Percentiles rank a stretch among this genome's conserved stretches.
These are phyloP conservation scores for Drosophila repleta DNA, from an alignment of 1,140 invertebrate genomes.

Conservation along the genomic window DNA sequence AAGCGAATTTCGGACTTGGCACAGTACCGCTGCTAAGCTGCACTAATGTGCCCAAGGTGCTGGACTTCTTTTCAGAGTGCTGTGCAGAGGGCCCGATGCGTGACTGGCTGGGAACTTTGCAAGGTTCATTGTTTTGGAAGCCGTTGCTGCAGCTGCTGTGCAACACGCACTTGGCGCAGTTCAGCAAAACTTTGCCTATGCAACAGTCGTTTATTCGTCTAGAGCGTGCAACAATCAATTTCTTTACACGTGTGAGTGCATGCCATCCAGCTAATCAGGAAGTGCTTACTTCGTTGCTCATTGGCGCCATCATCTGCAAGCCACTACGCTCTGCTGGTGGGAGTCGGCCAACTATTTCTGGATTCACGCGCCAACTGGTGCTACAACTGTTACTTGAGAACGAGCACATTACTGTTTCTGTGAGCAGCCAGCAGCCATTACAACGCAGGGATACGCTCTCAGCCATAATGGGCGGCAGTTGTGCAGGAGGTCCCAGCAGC, in stretches of 20 bases:
- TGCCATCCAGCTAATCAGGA: conserved; percentile 94
- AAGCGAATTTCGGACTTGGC: conserved; percentile 34
- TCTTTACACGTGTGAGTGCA: conserved; percentile 91
- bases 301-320: conserved; percentile 76
- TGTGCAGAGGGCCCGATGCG: conserved; percentile 92
- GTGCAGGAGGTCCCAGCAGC: conserved; percentile 42
- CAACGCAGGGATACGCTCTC: conserved; percentile 67
- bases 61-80: conserved; percentile 92
- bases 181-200: conserved; percentile 85
- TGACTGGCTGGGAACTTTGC: conserved; percentile 92
- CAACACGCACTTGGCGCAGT: conserved; percentile 82
- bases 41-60: conserved; percentile 86
- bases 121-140: conserved; percentile 93
- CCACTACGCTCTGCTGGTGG: conserved; percentile 42
- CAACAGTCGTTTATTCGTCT: conserved; percentile 86
- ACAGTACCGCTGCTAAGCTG: conserved; percentile 54
- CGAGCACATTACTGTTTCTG: conserved; percentile 91
- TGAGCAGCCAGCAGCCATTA: conserved; percentile 85
- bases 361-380: conserved; percentile 93
- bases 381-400: conserved; percentile 93
- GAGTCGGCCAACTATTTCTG: conserved; percentile 87
- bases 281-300: conserved; percentile 90
- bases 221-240: conserved; percentile 90
- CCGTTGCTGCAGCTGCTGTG: conserved; percentile 91
- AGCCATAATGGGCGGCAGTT: conserved; percentile 53